phyloP scores from a whole-genome alignment of 1,140 invertebrate species.

The Drosophila tropicalis region DNA sequence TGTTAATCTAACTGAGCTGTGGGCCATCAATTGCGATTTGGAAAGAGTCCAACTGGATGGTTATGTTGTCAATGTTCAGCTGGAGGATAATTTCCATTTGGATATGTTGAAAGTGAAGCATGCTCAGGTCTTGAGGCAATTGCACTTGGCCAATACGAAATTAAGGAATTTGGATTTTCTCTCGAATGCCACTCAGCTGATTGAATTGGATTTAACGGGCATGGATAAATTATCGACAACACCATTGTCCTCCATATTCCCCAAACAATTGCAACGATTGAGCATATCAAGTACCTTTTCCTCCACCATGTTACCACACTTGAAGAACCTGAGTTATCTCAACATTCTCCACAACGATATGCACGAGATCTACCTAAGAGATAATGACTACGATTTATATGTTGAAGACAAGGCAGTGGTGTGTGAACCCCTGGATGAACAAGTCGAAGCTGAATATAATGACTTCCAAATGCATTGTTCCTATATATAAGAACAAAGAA shows the following conservation, averaged over 20 bases:
- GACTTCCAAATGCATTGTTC: conserved; percentile 10
- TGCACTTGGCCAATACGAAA: conserved; percentile 46
- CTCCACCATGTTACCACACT: conserved; percentile 36
- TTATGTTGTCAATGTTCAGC: conserved; percentile 24
- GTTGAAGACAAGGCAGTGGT: conserved; percentile 32
- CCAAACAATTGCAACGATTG: conserved; percentile 44
- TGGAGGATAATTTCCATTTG: conserved; percentile 46
- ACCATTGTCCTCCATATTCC: conserved; percentile 40
- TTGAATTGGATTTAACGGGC: conserved; percentile 59
- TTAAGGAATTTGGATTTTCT: conserved; percentile 49
- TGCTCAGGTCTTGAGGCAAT: conserved; percentile 38
- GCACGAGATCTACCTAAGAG: conserved; percentile 56
- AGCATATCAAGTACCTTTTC: conserved; percentile 47
- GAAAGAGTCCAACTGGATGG: conserved; percentile 27
- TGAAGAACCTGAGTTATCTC: conserved; percentile 46
- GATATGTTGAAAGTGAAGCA: conserved; percentile 35
- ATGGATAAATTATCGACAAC: conserved; percentile 37
- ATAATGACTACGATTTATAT: conserved; percentile 45
- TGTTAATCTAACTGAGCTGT: conserved; percentile 37
- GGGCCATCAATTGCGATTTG: conserved; percentile 41
- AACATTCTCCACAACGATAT: conserved; percentile 41
- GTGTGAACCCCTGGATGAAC: conserved; percentile 47
- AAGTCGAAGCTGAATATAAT: conserved; percentile 20
- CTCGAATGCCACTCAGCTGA: conserved; percentile 39
- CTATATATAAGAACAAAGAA: conserved; percentile 37